phyloP scores from a whole-genome alignment of 2,113 vertebrate genomes.

The Heterochromis multidens region DNA sequence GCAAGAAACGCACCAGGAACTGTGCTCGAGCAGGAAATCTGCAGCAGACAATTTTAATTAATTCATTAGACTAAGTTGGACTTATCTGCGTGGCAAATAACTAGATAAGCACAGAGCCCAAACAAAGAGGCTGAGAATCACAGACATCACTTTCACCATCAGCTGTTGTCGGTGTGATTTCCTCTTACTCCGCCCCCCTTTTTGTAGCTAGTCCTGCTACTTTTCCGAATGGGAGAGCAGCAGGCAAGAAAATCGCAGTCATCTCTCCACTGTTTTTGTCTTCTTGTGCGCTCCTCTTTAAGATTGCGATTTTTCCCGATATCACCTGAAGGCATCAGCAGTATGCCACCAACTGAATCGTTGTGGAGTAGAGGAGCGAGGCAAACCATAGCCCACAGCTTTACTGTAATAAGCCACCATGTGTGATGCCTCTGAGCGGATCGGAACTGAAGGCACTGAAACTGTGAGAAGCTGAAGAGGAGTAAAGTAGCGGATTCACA shows the following conservation, averaged over 20 bases:
- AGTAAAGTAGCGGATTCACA: conserved; percentile 1
- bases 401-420: conserved; percentile 11
- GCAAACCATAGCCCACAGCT: conserved; percentile 13
- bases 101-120: neutral
- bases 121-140: neutral
- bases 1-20: neutral
- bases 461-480: conserved; percentile 20
- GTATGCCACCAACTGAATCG: conserved; percentile 41
- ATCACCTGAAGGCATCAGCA: conserved; percentile 50
- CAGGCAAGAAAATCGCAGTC: neutral
- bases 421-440: conserved; percentile 28
- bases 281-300: neutral
- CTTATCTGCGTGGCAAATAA: neutral
- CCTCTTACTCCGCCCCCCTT: neutral
- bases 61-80: neutral
- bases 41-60: neutral
- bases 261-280: neutral
- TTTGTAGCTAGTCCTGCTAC: neutral
- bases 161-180: conserved; percentile 12
- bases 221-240: neutral
- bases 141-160: conserved; percentile 17
- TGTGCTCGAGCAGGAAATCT: neutral
- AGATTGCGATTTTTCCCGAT: conserved; percentile 11
- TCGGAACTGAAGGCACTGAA: neutral
- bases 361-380: conserved; percentile 28